Evolutionary conservation across 2,113 vertebrate genomes (phyloP).

Genomic region (Theristicus caerulescens): DNA sequence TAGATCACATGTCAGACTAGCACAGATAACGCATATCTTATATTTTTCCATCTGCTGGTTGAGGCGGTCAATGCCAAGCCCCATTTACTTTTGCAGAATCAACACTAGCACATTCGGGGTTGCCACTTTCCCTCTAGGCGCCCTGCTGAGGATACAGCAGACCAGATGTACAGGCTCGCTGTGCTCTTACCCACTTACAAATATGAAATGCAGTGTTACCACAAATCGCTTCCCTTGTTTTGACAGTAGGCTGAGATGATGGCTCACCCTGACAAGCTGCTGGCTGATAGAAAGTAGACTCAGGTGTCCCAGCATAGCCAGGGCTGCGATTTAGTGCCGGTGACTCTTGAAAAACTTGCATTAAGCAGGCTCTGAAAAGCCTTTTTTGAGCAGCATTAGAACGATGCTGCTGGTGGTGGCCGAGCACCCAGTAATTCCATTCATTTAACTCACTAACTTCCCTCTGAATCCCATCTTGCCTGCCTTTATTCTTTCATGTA

Average conservation of each 20-base stretch:
- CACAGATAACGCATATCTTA: fast-evolving
- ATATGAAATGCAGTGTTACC: background rate
- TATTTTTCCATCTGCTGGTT: background rate
- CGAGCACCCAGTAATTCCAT: background rate
- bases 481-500: background rate
- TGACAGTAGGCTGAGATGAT: background rate
- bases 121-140: background rate
- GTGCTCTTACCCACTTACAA: background rate
- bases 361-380: background rate
- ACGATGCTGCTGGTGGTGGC: background rate
- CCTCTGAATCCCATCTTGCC: background rate
- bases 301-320: background rate
- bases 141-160: background rate
- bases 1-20: background rate
- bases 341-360: background rate
- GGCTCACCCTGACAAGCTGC: background rate
- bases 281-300: background rate
- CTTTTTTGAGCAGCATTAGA: background rate
- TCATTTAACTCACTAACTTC: background rate
- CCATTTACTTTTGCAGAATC: background rate
- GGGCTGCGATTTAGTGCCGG: background rate
- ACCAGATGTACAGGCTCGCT: background rate
- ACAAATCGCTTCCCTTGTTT: background rate
- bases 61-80: background rate
- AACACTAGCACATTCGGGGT: background rate